A percentile compares a stretch with the other conserved stretches of the same genome.
Conservation (phyloP, 2,797 vertebrate genomes). For the Rhadinocentrus ornatus region DNA sequence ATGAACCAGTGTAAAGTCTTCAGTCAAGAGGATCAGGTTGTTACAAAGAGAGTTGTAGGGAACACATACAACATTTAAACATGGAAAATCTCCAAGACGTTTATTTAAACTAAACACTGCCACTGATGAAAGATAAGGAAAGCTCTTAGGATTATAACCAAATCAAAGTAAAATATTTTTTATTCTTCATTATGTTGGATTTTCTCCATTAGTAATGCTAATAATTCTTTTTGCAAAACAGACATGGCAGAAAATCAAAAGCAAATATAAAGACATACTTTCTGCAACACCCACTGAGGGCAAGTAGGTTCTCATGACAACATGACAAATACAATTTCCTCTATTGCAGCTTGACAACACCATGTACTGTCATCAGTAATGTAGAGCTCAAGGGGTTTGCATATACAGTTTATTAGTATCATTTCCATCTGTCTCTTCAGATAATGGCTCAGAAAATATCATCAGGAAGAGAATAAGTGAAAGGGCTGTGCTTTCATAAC, state of each 20-base stretch:
- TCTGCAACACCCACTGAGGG: too few relatives aligned
- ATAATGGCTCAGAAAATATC: background rate
- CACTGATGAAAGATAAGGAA: background rate
- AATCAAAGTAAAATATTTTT: too few relatives aligned
- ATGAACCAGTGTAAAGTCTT: background rate
- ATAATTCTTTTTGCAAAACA: background rate
- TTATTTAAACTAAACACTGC: background rate
- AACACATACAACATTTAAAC: background rate
- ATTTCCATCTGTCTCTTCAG: background rate
- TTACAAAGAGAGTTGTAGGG: background rate
- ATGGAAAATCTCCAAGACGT: background rate
- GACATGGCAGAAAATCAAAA: too few relatives aligned
- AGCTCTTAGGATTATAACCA: too few relatives aligned
- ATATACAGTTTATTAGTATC: background rate
- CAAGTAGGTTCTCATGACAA: too few relatives aligned
- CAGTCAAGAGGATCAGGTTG: background rate
- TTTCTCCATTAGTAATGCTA: background rate
- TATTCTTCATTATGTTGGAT: too few relatives aligned
- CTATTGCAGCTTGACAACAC: too few relatives aligned
- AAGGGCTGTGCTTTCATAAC: background rate
- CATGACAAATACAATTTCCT: background rate
- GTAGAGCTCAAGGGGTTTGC: too few relatives aligned
- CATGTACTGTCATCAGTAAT: too few relatives aligned
- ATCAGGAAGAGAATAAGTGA: background rate
- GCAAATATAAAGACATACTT: background rate